A percentile compares a stretch with the other conserved stretches of the same genome.
Conservation (phyloP, 30 jellyfish, hydroid and myxozoan species). For the Pelagia noctiluca region DNA sequence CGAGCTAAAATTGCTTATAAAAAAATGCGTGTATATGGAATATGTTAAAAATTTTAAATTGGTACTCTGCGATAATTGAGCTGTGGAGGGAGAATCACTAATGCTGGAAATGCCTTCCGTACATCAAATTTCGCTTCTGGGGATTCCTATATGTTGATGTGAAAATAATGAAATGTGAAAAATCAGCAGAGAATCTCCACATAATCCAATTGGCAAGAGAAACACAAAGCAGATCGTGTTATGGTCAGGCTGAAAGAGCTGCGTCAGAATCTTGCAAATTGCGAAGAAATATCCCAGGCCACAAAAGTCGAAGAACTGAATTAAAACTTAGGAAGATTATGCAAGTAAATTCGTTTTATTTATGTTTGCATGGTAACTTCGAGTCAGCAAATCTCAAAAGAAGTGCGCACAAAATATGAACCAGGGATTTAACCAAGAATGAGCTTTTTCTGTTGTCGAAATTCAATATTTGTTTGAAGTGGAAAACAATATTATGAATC, state of each 20-base stretch:
- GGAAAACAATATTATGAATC: neutral
- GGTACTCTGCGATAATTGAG: neutral
- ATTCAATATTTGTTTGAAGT: neutral
- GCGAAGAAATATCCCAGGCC: neutral
- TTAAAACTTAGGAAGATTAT: no score
- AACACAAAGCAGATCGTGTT: neutral
- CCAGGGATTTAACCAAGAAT: neutral
- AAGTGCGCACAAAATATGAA: no score
- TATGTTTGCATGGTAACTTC: neutral
- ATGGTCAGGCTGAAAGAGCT: neutral
- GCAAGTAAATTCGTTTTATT: neutral
- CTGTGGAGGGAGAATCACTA: neutral
- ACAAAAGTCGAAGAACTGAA: neutral
- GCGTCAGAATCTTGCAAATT: conserved; percentile 4
- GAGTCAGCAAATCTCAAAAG: neutral
- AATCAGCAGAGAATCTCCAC: neutral
- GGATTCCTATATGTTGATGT: no score
- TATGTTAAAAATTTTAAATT: no score
- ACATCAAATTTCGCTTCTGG: neutral
- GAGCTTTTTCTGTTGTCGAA: neutral
- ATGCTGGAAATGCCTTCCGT: neutral
- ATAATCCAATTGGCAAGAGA: conserved; percentile 5
- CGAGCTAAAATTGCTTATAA: no score
- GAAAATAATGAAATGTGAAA: neutral
- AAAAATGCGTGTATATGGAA: no score